A percentile compares a stretch with the other conserved stretches of the same genome.
Conservation (phyloP, 2,113 vertebrate species). For the Albula goreensis region DNA sequence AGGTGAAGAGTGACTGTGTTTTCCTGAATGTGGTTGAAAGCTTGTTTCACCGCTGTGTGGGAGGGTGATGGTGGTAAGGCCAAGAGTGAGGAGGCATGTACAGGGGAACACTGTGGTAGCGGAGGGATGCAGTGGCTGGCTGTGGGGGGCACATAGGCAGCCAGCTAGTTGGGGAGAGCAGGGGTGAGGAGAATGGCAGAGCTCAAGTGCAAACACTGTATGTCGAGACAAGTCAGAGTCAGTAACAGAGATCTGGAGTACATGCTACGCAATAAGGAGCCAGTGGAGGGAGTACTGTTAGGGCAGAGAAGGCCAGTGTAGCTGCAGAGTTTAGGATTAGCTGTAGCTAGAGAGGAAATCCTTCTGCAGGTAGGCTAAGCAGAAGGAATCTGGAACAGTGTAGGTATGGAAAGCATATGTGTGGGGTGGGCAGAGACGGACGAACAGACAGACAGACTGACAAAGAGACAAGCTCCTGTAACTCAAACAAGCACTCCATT, state of each 20-base stretch:
- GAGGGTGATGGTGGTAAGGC: no score
- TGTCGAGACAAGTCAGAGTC: no score
- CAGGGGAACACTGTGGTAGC: no score
- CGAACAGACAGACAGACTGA: background rate
- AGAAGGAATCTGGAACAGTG: background rate
- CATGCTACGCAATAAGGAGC: background rate
- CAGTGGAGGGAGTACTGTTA: background rate
- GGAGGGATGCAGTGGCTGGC: background rate
- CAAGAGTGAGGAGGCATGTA: no score
- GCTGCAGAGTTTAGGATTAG: background rate
- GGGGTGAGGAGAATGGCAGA: background rate
- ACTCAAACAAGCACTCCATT: background rate
- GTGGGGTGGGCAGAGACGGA: background rate
- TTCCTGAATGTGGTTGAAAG: background rate
- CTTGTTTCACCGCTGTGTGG: background rate
- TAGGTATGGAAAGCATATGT: no score
- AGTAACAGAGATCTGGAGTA: background rate
- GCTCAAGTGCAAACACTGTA: background rate
- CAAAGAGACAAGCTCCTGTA: background rate
- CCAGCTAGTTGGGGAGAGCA: background rate
- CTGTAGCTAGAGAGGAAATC: background rate
- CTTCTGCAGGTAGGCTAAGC: background rate
- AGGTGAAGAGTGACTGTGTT: background rate
- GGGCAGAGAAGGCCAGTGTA: background rate
- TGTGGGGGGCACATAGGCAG: background rate